Conservation (phyloP, 2,797 vertebrate species). For the Nyctibius grandis region DNA sequence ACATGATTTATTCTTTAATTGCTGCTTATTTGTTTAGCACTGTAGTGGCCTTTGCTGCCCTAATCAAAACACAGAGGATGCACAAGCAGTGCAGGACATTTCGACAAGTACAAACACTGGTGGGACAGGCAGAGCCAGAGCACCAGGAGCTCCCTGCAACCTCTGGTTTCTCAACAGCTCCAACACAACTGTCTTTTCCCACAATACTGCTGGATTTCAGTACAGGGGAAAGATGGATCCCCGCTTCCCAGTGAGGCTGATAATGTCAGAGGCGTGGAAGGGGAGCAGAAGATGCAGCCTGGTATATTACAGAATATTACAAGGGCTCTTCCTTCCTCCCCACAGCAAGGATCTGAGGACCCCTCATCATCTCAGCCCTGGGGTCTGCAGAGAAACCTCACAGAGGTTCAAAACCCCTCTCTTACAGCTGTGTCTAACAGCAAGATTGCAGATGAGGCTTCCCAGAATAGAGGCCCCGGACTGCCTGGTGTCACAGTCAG, state of each 20-base stretch:
- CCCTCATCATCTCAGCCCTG: background rate
- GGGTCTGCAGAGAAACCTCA: background rate
- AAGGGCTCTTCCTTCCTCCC: background rate
- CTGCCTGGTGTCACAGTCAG: background rate
- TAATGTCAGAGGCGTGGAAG: background rate
- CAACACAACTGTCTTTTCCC: background rate
- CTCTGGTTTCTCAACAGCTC: background rate
- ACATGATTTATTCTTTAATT: background rate
- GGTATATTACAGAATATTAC: background rate
- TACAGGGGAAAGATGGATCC: background rate
- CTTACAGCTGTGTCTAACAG: background rate
- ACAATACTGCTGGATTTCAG: background rate
- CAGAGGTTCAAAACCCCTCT: background rate
- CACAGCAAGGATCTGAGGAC: background rate
- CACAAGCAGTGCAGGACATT: background rate
- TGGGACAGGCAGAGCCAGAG: background rate
- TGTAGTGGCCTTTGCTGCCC: background rate
- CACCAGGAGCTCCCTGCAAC: background rate
- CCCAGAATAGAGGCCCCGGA: background rate
- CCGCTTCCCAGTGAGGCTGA: background rate
- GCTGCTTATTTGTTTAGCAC: background rate
- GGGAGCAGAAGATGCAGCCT: background rate
- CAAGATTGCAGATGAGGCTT: background rate
- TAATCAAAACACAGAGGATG: background rate
- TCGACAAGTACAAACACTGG: background rate